Base-by-base conservation (phyloP, 2,797 vertebrate genomes). In the Xerus rutilus region DNA sequence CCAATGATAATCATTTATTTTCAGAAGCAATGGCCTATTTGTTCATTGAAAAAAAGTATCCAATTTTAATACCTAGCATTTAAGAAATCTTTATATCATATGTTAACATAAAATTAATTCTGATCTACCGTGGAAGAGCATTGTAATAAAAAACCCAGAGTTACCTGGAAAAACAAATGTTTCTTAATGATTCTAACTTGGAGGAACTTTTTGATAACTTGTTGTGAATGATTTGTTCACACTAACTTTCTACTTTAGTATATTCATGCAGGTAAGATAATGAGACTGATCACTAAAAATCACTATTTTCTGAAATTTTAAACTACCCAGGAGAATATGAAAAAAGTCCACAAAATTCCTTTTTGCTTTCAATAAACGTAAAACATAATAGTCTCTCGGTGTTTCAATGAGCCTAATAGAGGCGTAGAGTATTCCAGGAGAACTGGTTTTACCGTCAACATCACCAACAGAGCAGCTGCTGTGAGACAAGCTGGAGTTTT, bases 171-270 rank as follows among this genome's bases (percentile, higher is more conserved):
- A 87, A 86, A 77, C 12, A 96, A 92, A 96, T 81, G n/a, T 54
- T 65, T 0, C 18, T 94, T 84, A 89, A 43, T 96, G 89, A 94
- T 89, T 70, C 59, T 94, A 84, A 69, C 57, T 94, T 96, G 85
- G 90, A 98, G 89, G 59, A 96, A 96, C 93, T 82, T 96, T 96
- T 83, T 96, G 79, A 96, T 93, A 73, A 88, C 65, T 86, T 54
- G 5, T 7, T 97, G 88, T 96, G 87, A 97, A 94, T 28, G 82
- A 95, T 89, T 95, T 94, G 18, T 90, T 62, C 52, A 90, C 25
- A 67, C 30, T 47, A 2, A 96, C 30, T 67, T 89, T 89, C 65
- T 67, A 93, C 86, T 6, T 28, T 95, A 79, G 96, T 89, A 88
- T 93, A 79, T 47, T 96, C 97, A 89, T 62, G 96, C 70, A 95